Conservation (phyloP, 2,113 vertebrate species). For the Pseudorectes ferrugineus region DNA sequence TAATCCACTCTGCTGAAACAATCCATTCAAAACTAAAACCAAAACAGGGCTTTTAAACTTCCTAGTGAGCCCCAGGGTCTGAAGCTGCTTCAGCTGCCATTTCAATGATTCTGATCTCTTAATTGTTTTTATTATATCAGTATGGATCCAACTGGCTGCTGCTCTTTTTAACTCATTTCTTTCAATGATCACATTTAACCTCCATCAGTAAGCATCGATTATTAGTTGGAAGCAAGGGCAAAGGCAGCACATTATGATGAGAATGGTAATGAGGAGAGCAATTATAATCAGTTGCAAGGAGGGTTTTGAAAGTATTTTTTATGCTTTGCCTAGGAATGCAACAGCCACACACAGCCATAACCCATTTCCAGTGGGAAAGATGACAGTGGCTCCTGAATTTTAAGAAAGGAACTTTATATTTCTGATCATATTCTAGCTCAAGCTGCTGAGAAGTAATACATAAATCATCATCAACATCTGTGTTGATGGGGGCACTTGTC, state of each 20-base stretch:
- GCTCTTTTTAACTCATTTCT: background rate
- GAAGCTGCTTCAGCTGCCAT: background rate
- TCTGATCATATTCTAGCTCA: background rate
- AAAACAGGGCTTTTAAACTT: background rate
- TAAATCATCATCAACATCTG: background rate
- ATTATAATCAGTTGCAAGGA: background rate
- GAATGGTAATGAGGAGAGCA: background rate
- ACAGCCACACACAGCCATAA: background rate
- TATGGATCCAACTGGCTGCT: background rate
- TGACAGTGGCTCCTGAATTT: background rate
- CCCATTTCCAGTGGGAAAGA: background rate
- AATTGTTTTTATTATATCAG: slow-evolving; percentile 6
- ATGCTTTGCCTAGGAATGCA: background rate
- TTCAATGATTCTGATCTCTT: background rate
- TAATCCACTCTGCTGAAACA: background rate
- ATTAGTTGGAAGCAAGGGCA: background rate
- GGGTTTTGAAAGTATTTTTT: background rate
- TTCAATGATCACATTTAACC: slow-evolving; percentile 16
- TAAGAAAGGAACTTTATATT: background rate
- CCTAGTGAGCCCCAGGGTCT: background rate
- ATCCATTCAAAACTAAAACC: background rate
- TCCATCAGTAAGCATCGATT: background rate
- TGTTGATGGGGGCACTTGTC: background rate
- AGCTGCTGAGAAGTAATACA: background rate
- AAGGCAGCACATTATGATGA: background rate